Base-by-base conservation (phyloP, 2,888 invertebrate species). In the Auanema sp. region DNA sequence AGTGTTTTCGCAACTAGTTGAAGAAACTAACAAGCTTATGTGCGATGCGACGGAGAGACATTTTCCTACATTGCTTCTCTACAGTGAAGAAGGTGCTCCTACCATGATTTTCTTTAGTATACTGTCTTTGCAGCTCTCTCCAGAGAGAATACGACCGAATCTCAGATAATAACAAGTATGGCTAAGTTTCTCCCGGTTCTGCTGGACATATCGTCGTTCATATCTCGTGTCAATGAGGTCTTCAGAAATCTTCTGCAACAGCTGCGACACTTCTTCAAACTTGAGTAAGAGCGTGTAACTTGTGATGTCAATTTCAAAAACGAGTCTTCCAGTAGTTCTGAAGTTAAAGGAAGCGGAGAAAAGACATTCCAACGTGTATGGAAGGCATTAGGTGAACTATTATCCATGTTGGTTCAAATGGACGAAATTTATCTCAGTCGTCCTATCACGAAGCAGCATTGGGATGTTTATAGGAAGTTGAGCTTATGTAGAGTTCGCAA, bases 311-410 rank as follows among this genome's bases (percentile, higher is more conserved):
- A 5, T 47, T 21, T 21, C 10, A 5, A 10, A 18, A 47, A 47
- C 47, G 10, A 47, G 5, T 11, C 23, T 52, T 52, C 23, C 25
- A 52, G 52, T 4, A 23, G 21, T n/a, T 4, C n/a, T 52, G 25
- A 21, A n/a, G n/a, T 52, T 3, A 18, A 18, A n/a, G 52, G 4
- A 12, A 56, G 51, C 2, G 42, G 10, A 1, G 63, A 63, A 8
- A 49, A 58, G 8, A 50, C 33, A 16, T 40, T 63, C 21, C 14
- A 52, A n/a, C 24, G 58, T 33, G 66, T 65, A 33, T 80, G 80
- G 80, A 53, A 67, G 10, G 44, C 55, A 24, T 60, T 79, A 18
- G 80, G 80, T 42, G 78, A 81, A 50, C 58, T 77, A 8, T 67
- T 80, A 11, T 62, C 69, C 14, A 68, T 75, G 43, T 61, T 80